Percentiles rank a stretch among this genome's conserved stretches.
These are phyloP conservation scores for Sebastes hopkinsi DNA, from an alignment of 2,797 vertebrate species.

Conservation along the genomic window DNA sequence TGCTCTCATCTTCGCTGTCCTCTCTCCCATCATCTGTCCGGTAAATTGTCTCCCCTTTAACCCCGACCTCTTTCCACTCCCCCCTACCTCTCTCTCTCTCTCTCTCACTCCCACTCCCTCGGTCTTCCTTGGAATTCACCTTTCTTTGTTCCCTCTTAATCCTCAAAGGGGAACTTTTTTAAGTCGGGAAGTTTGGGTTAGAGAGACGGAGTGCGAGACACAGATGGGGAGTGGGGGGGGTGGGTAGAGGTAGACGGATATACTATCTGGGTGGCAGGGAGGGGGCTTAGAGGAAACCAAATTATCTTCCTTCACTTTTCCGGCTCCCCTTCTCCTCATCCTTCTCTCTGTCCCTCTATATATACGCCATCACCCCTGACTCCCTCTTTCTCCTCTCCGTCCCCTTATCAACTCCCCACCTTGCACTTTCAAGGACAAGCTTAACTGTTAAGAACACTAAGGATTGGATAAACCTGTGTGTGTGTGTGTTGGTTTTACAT, in stretches of 20 bases:
- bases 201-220: slow-evolving; percentile 39
- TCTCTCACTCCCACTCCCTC: slow-evolving; percentile 1
- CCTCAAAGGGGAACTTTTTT: slow-evolving; percentile 80
- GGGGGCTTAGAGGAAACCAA: slow-evolving; percentile 72
- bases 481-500: background rate
- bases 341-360: slow-evolving; percentile 43
- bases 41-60: slow-evolving; percentile 58
- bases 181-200: slow-evolving; percentile 79
- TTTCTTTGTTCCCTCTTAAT: slow-evolving; percentile 84
- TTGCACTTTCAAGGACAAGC: slow-evolving; percentile 82
- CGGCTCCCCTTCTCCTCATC: slow-evolving; percentile 38
- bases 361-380: slow-evolving; percentile 37
- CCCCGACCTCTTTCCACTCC: slow-evolving; percentile 16
- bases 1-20: slow-evolving; percentile 24
- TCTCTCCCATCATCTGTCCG: slow-evolving; percentile 34
- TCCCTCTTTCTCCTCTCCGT: slow-evolving; percentile 35
- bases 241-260: slow-evolving; percentile 54
- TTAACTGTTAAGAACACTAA: slow-evolving; percentile 72
- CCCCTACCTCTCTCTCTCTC: background rate
- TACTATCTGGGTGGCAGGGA: slow-evolving; percentile 64
- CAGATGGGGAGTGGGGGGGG: slow-evolving; percentile 19
- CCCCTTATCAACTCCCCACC: slow-evolving; percentile 81
- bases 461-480: slow-evolving; percentile 48
- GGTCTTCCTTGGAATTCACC: slow-evolving; percentile 77
- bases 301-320: slow-evolving; percentile 67